Evolutionary conservation across 2,797 vertebrate genomes (phyloP), one percentile per base, ranked within the genome.

Genomic region (Phrynocephalus vlangalii): DNA sequence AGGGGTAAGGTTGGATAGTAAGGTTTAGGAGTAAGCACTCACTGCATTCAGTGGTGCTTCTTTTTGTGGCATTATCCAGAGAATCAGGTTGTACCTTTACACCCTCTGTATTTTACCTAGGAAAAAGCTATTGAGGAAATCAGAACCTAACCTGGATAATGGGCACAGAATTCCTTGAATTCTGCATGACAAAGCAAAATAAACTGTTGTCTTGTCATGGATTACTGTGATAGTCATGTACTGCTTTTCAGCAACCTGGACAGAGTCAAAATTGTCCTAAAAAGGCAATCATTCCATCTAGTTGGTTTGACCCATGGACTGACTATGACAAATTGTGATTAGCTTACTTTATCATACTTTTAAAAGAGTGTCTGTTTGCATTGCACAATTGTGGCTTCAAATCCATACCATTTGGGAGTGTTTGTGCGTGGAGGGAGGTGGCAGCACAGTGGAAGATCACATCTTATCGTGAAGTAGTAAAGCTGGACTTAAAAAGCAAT

Each of bases 401-500:
- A 84, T 79, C 87, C 38, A 63, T 79, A 72, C 5, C 28, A 48
- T 30, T 30, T 77, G 16, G 76, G 66, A 56, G 60, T 63, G 60
- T 63, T 50, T 66, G 2, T 38, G 18, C 20, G 38, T 8, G 4
- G 56, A 13, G 6, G 5, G 79, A 16, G 28, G n/a, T 6, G 8
- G 24, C 18, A 24, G 52, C 20, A 15, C 15, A 33, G 70, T 52
- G 70, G 33, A 71, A 75, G 72, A 66, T 81, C 52, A 30, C 38
- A 68, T 80, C 68, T 20, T 88, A 79, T 80, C 56, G 80, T 77
- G 87, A 88, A 84, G 56, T 44, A 77, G 77, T 67, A 56, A 80
- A 75, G 38, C 52, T 4, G 6, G 6, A n/a, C 56, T 79, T 88
- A 84, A 84, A 82, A 88, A 73, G 16, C 13, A 73, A 84, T 80